These are phyloP conservation scores for Hypercompe scribonia DNA, from an alignment of 2,888 invertebrate species.

Conservation along the genomic window DNA sequence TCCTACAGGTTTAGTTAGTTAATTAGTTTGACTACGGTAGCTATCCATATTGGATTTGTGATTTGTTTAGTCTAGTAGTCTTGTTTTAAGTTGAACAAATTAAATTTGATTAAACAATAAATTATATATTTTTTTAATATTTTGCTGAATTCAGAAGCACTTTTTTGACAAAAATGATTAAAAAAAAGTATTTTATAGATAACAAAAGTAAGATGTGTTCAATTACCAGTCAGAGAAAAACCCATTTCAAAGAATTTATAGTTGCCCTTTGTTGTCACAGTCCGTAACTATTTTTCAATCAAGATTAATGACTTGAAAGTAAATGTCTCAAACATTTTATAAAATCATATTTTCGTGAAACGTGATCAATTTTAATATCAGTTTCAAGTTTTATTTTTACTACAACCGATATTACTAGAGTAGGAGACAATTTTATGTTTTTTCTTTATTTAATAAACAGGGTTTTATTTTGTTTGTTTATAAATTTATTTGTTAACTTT, in stretches of 20 bases:
- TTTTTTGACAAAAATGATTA: no score
- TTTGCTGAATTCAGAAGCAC: no score
- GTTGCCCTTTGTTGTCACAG: neutral
- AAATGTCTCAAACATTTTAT: neutral
- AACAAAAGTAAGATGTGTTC: neutral
- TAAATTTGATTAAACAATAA: no score
- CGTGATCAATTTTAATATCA: neutral
- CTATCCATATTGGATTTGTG: no score
- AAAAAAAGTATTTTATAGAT: neutral
- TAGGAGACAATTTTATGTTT: neutral
- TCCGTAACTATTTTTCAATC: neutral
- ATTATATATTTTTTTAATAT: no score
- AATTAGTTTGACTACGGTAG: no score
- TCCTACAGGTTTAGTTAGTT: no score
- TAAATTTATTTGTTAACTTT: neutral
- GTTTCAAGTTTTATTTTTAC: neutral
- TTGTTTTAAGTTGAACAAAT: no score
- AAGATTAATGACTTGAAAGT: neutral
- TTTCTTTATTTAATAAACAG: neutral
- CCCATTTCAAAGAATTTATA: neutral
- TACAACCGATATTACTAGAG: neutral
- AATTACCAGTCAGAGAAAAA: neutral
- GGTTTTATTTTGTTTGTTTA: neutral
- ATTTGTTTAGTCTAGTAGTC: no score
- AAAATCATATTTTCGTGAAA: neutral